Percentiles rank a stretch among this genome's conserved stretches.
Evolutionary conservation across 1,140 invertebrate genomes (phyloP).

Genomic region (Aradophagus sp.): DNA sequence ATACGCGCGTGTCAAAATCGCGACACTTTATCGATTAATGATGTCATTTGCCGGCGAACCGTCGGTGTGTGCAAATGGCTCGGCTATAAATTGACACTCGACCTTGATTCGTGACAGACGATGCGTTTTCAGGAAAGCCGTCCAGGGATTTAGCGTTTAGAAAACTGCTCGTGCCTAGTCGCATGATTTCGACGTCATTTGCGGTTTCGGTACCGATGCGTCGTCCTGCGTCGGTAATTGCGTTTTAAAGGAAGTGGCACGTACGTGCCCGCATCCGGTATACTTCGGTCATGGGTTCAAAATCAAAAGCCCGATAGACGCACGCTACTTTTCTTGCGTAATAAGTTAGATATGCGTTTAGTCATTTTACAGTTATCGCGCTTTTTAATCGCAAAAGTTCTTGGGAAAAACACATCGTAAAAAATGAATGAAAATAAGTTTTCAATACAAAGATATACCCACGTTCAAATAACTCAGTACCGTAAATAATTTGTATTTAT

Average conservation of each 20-base stretch:
- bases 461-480: too few species aligned
- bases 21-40: slow-evolving; percentile 21
- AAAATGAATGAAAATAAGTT: slow-evolving; percentile 27
- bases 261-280: slow-evolving; percentile 50
- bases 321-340: slow-evolving; percentile 48
- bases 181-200: slow-evolving; percentile 43
- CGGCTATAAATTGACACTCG: slow-evolving; percentile 25
- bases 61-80: slow-evolving; percentile 8
- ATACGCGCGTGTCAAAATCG: slow-evolving; percentile 11
- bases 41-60: slow-evolving; percentile 8
- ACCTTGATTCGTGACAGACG: slow-evolving; percentile 35
- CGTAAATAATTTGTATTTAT: too few species aligned
- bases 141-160: slow-evolving; percentile 12
- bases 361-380: slow-evolving; percentile 10
- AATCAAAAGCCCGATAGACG: slow-evolving; percentile 33
- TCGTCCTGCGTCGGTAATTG: slow-evolving; percentile 35
- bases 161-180: slow-evolving; percentile 15
- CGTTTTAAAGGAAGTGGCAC: slow-evolving; percentile 50
- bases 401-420: slow-evolving; percentile 22
- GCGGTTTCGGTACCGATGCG: slow-evolving; percentile 47
- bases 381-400: too few species aligned
- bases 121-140: slow-evolving; percentile 26
- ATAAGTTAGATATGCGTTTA: slow-evolving; percentile 41
- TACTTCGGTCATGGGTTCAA: slow-evolving; percentile 44
- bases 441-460: too few species aligned